phyloP scores from a whole-genome alignment of 1,140 invertebrate species.

The Dendrolimus kikuchii region DNA sequence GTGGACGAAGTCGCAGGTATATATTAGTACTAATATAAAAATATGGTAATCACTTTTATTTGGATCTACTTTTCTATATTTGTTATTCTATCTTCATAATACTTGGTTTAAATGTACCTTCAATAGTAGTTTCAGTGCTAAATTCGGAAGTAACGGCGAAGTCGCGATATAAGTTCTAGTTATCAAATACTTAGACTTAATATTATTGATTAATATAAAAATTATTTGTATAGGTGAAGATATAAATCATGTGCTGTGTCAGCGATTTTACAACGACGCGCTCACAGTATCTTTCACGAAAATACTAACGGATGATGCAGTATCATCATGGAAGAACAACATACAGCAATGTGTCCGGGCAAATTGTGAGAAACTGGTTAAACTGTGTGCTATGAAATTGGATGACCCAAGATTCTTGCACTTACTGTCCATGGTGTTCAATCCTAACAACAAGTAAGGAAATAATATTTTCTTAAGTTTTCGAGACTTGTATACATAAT shows the following conservation, averaged over 20 bases:
- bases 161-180: too few relatives aligned
- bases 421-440: constrained; percentile 93
- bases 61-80: too few relatives aligned
- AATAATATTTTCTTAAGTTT: constrained; percentile 10
- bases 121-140: too few relatives aligned
- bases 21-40: too few relatives aligned
- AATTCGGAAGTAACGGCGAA: too few relatives aligned
- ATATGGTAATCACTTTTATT: too few relatives aligned
- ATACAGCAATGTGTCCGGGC: constrained; percentile 96
- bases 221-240: constrained; percentile 81
- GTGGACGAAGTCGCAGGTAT: too few relatives aligned
- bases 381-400: constrained; percentile 92
- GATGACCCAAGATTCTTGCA: constrained; percentile 96
- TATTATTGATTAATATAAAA: not conserved
- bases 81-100: too few relatives aligned
- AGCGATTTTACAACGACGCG: constrained; percentile 95
- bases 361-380: constrained; percentile 93
- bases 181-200: too few relatives aligned
- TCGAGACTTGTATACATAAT: too few relatives aligned
- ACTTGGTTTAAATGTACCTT: too few relatives aligned
- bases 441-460: constrained; percentile 92
- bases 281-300: constrained; percentile 96
- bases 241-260: constrained; percentile 91
- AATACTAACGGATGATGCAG: constrained; percentile 98
- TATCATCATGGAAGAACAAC: constrained; percentile 97